phyloP scores from a whole-genome alignment of 1,140 invertebrate species.

The Tetramorium alpestre region DNA sequence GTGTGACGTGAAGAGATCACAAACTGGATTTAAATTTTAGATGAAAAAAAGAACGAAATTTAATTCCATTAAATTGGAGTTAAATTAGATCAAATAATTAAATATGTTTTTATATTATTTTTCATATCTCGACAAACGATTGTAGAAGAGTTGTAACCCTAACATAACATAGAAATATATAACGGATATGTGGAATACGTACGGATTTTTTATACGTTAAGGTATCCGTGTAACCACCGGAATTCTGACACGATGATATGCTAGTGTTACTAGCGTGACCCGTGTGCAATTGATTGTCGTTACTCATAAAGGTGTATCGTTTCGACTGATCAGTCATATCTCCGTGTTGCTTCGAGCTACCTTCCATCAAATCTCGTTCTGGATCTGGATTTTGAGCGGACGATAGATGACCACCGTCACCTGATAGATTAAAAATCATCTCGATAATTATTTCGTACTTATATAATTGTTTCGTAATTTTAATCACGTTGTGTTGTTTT shows the following conservation, averaged over 20 bases:
- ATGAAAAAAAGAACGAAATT: neutral
- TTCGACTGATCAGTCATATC: constrained; percentile 83
- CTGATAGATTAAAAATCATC: constrained; percentile 66
- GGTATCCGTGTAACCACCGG: constrained; percentile 83
- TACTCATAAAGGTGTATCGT: constrained; percentile 83
- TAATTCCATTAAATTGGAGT: neutral
- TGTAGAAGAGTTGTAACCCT: neutral
- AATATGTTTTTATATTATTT: neutral
- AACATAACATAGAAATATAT: neutral
- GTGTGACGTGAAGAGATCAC: neutral
- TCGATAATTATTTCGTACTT: neutral
- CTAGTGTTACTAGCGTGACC: constrained; percentile 81
- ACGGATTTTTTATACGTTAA: constrained; percentile 84
- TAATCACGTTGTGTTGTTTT: neutral
- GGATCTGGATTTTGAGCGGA: constrained; percentile 82
- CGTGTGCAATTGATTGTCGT: constrained; percentile 82
- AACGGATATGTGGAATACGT: constrained; percentile 39
- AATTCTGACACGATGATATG: constrained; percentile 84
- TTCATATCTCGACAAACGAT: neutral
- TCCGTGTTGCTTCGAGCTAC: constrained; percentile 80
- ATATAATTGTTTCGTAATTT: neutral
- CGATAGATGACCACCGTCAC: constrained; percentile 81
- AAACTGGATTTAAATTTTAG: neutral
- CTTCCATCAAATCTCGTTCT: constrained; percentile 84
- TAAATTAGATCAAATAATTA: neutral